Evolutionary conservation across 2,113 vertebrate species (phyloP).

Genomic region (Stomatorhinus ivindoensis): DNA sequence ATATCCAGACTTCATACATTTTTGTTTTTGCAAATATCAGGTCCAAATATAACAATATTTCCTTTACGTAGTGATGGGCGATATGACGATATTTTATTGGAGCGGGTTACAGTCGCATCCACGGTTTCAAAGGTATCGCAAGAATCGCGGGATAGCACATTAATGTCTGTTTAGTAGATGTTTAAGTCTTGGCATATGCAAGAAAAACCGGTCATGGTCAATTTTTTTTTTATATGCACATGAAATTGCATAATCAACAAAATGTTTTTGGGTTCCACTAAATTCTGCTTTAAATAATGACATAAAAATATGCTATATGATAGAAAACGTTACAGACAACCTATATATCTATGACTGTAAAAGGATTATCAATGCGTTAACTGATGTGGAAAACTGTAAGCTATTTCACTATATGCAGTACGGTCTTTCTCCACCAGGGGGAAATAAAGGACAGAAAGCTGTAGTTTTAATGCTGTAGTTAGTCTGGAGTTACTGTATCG

Average conservation of each 20-base stretch:
- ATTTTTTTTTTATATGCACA: not conserved
- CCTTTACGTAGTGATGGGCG: not conserved
- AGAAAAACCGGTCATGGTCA: not conserved
- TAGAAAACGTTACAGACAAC: not conserved
- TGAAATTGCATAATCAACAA: not conserved
- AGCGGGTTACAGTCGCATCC: not conserved
- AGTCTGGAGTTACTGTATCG: not conserved
- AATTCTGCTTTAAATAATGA: not conserved
- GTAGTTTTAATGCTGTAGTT: too few relatives aligned
- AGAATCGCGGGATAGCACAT: not conserved
- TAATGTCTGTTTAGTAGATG: not conserved
- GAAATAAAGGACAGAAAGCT: not conserved
- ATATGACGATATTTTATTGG: not conserved
- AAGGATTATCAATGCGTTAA: not conserved
- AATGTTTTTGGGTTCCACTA: not conserved
- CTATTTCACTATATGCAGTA: not conserved
- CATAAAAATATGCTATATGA: not conserved
- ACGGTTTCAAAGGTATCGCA: not conserved
- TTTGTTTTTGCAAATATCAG: not conserved
- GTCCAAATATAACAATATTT: not conserved
- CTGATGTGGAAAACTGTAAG: not conserved
- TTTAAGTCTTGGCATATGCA: not conserved
- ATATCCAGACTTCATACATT: not conserved
- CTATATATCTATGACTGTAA: not conserved
- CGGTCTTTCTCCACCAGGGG: not conserved